Base-by-base conservation (phyloP, 2,888 invertebrate genomes). In the Coelinius sp. region DNA sequence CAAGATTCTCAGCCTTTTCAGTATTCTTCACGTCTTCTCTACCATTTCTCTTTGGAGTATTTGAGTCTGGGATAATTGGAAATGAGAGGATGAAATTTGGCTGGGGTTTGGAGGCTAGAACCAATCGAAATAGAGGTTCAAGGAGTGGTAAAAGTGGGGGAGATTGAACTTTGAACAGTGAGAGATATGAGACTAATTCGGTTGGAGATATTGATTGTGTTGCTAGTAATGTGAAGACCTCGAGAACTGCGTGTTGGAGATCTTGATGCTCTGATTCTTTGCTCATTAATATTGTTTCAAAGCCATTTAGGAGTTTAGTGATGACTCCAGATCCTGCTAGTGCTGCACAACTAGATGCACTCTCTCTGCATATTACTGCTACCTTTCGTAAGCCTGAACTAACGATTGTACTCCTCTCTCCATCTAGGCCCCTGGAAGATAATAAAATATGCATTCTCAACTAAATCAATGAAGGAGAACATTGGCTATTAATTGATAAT, bases 181-280 rank as follows among this genome's bases (percentile, higher is more conserved):
- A 88, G 71, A 93, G 88, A 81, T 92, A 91, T 12, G 89, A 88
- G 5, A 90, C 89, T 73, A 93, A 86, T 80, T 92, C 92, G 6
- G 86, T 78, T 1, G 91, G 85, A 63, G 89, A 88, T 70, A 92
- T 88, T 73, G 90, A 89, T 77, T 90, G 90, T 8, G 89, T 88
- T 0, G 90, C 91, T 76, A 92, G 82, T 69, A 90, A 78, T 1
- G 88, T 88, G 46, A 93, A 89, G 63, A 94, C 89, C 83, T 93
- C 92, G 49, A 94, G 85, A 66, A 93, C 89, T 62, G 92, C 91
- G 78, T 90, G 89, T 77, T 93, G 93, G 14, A 94, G 86, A 73
- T 93, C 93, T 82, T 80, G 79, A 76, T 84, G 80, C 63, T 82
- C 82, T 17, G 79, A 56, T 75, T 88, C 83, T 53, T 78, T 82